Base-by-base conservation (phyloP, 2,888 invertebrate genomes). In the Eristalis intricaria region DNA sequence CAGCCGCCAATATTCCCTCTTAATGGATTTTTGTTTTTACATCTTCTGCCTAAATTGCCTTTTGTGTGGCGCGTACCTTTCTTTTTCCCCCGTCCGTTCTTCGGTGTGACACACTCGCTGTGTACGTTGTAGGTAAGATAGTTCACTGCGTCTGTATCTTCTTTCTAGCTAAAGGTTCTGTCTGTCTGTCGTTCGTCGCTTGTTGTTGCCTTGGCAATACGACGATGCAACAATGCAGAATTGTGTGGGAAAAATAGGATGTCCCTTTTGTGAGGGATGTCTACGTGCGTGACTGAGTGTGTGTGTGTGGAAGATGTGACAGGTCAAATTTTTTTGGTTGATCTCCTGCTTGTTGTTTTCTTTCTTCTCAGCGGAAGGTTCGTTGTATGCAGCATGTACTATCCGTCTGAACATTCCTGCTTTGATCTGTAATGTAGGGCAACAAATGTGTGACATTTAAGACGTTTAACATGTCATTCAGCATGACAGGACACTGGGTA, bases 1-100 rank as follows among this genome's bases (percentile, higher is more conserved):
- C 75, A 69, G 81, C 81, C 77, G 70, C 75, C 84, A 83, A 86
- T 86, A 86, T 66, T 84, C 83, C 83, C 50, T 19, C 87, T 76
- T 87, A 87, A 87, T 87, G 87, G 87, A 87, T 80, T 87, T 87
- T 87, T 79, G 83, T 87, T 87, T 84, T 84, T 76, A 79, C 87
- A 84, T 87, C 87, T 80, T 84, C 84, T 84, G 84, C 87, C 87
- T 84, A 87, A 84, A 87, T 87, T 87, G 87, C 79, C 87, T 84
- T 86, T 84, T 76, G 84, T 84, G 64, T 63, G 74, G 74, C 74
- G 80, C 73, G 69, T 80, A 80, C 74, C 74, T 80, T 73, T 66
- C 68, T 32, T 56, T 61, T 29, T 69, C 61, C 29, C 15, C 63
- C 4, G 3, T 13, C 15, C 50, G 35, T 69, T 19, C 43, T n/a